Evolutionary conservation across 1,140 invertebrate species (phyloP), one percentile per base, ranked within the genome.

Genomic region (Magallana angulata): DNA sequence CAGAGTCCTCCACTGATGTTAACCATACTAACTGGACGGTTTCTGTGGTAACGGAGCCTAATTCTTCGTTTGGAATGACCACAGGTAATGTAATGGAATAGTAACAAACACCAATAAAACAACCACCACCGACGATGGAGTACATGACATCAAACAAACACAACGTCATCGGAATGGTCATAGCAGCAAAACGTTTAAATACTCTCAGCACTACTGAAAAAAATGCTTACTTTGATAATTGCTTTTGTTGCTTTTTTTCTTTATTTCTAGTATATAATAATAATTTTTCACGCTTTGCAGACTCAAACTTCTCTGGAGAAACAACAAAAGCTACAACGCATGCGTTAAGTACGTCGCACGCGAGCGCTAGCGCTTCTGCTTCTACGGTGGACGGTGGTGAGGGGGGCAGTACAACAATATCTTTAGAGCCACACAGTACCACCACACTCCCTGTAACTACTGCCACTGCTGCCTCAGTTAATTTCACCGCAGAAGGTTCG

Each of bases 221-320:
- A 48, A 48, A 4, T 48, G 36, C 36, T 48, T 48, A 48, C 36
- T 48, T 48, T 48, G 36, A 7, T 30, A 76, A 9, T 12, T 12
- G 8, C 68, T 24, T 12, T 76, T 76, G 36, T 30, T 30, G 36
- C 68, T 8, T 11, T 36, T 76, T 76, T 30, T 76, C 36, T 48
- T 48, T 48, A 48, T 48, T 48, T 4, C 2, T 48, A 48, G 36
- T 4, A 3, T 4, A 48, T 48, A 48, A 4, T 48, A 48, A 48
- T 5, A 48, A 48, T 36, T 76, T 76, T 76, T 30, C 30, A 76
- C 30, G 68, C 68, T 76, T 48, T 76, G 36, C 68, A 76, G 68
- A 76, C 68, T 76, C 36, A 7, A 30, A 8, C 14, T 36, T 12
- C 18, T 30, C 30, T 4, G 68, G 14, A 30, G 68, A 9, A 76